These are phyloP conservation scores for Muscicapa striata DNA, from an alignment of 2,797 vertebrate species.

Conservation along the genomic window DNA sequence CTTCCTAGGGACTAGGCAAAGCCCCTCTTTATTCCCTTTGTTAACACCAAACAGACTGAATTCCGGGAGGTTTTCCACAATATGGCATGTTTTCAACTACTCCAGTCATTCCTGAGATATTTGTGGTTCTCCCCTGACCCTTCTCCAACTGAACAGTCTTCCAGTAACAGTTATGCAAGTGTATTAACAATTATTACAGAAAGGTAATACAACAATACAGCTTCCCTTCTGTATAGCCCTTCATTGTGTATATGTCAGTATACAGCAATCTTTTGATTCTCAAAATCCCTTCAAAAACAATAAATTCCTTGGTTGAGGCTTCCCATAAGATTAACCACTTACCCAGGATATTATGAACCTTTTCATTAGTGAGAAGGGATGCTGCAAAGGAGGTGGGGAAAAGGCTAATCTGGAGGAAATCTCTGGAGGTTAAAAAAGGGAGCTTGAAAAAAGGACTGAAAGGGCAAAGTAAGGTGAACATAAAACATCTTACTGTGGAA, in stretches of 20 bases:
- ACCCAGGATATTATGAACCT: background rate
- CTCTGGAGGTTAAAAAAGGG: background rate
- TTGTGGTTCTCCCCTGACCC: conserved; percentile 26
- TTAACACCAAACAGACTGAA: conserved; percentile 24
- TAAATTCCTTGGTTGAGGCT: background rate
- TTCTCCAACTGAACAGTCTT: background rate
- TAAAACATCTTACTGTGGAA: conserved; percentile 18
- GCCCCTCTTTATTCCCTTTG: background rate
- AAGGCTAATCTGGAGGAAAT: background rate
- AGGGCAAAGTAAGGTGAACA: background rate
- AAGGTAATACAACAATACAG: background rate
- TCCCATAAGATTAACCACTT: background rate
- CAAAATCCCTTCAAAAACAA: background rate
- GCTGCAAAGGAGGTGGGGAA: background rate
- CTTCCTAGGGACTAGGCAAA: background rate
- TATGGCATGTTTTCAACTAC: conserved; percentile 33
- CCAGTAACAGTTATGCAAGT: conserved; percentile 5
- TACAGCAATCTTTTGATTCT: background rate
- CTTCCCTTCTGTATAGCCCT: background rate
- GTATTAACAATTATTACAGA: background rate
- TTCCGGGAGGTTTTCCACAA: conserved; percentile 32
- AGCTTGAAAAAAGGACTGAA: background rate
- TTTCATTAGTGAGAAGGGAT: background rate
- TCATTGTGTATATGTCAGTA: background rate
- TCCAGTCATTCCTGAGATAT: conserved; percentile 29